A percentile compares a stretch with the other conserved stretches of the same genome.
Conservation (phyloP, 1,140 invertebrate genomes). For the Forficula auricularia region DNA sequence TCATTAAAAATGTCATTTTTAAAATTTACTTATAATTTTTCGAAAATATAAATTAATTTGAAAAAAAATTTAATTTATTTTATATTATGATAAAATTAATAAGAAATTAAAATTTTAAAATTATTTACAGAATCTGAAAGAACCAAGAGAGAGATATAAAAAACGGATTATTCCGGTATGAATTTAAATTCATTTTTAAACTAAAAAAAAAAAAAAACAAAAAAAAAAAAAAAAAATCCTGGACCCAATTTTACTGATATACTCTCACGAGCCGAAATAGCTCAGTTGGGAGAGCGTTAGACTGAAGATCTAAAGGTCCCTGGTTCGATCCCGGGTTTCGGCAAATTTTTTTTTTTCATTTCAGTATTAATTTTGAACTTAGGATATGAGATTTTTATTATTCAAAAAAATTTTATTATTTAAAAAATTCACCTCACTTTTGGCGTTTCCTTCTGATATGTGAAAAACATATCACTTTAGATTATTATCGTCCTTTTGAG, state of each 20-base stretch:
- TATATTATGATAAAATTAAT: not conserved
- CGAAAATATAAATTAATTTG: conserved; percentile 3
- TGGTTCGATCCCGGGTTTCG: no score
- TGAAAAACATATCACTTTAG: no score
- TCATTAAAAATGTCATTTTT: no score
- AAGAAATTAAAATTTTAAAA: not conserved
- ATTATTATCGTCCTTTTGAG: no score
- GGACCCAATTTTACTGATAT: not conserved
- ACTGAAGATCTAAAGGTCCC: no score
- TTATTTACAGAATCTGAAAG: not conserved
- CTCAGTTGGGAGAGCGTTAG: no score
- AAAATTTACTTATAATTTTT: conserved; percentile 1
- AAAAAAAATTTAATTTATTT: conserved; percentile 3
- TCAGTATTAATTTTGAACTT: no score
- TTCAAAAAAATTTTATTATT: not conserved
- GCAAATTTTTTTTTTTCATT: no score
- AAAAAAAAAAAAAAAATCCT: not conserved
- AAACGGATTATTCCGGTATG: not conserved
- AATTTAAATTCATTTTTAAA: no score
- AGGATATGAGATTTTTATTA: not conserved
- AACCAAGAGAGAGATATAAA: conserved; percentile 2
- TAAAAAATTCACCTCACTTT: not conserved
- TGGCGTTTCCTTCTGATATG: conserved; percentile 2
- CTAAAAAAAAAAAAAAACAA: no score
- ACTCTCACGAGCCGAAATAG: not conserved